These are phyloP conservation scores for Brachirus orientalis DNA, from an alignment of 2,113 vertebrate species.

Conservation along the genomic window DNA sequence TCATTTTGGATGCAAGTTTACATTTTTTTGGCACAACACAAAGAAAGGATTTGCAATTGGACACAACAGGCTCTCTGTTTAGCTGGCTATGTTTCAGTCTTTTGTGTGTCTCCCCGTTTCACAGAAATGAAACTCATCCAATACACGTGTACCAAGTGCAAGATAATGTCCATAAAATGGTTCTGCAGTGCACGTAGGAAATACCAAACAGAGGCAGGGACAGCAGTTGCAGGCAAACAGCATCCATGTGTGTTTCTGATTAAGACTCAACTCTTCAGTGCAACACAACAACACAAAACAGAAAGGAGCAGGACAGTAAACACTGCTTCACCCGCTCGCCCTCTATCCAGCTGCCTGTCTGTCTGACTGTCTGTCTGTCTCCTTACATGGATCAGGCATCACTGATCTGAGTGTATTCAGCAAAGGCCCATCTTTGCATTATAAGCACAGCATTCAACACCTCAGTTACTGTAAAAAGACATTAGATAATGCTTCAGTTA, in stretches of 20 bases:
- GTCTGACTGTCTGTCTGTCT: too few species aligned
- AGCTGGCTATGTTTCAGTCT: neutral
- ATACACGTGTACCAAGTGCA: neutral
- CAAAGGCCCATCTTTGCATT: neutral
- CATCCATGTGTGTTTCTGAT: neutral
- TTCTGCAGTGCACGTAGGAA: too few species aligned
- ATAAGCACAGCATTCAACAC: neutral
- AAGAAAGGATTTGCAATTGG: neutral
- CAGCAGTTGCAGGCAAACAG: neutral
- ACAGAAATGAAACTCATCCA: slow-evolving; percentile 71
- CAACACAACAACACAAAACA: neutral
- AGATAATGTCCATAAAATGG: neutral
- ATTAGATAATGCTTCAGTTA: too few species aligned
- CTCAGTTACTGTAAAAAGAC: neutral
- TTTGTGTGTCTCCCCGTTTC: slow-evolving; percentile 44
- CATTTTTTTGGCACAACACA: neutral
- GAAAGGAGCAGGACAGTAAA: neutral
- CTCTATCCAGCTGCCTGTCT: too few species aligned
- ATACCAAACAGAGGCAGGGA: neutral
- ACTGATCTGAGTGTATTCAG: neutral
- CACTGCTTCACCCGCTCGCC: neutral
- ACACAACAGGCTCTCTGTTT: neutral
- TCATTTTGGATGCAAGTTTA: neutral
- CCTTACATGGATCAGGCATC: neutral
- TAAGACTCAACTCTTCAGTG: slow-evolving; percentile 10